phyloP scores from a whole-genome alignment of 2,888 invertebrate species.

The Heteromurus nitidus region DNA sequence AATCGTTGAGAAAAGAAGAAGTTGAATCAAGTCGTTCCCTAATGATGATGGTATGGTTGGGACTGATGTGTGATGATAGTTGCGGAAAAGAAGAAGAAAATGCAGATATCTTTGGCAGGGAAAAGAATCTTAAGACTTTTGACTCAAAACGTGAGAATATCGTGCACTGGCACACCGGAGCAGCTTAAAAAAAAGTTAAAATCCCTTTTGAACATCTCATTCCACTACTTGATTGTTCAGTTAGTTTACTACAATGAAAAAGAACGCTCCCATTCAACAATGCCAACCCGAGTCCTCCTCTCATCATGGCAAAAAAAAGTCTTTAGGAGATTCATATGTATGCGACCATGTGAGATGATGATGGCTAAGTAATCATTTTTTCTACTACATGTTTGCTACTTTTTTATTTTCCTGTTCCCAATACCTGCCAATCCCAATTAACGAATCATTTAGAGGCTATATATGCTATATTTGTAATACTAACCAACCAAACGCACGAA shows the following conservation, averaged over 20 bases:
- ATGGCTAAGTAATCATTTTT: not conserved
- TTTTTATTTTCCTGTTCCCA: slow-evolving; percentile 41
- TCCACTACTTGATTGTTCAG: slow-evolving; percentile 31
- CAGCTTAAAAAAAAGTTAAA: too few relatives aligned
- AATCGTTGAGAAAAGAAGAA: not conserved
- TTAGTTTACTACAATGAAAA: slow-evolving; percentile 16
- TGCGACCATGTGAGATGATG: slow-evolving; percentile 1
- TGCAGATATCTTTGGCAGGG: not conserved
- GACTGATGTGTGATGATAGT: not conserved
- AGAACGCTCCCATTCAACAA: too few relatives aligned
- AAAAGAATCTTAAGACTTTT: not conserved
- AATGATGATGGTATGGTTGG: slow-evolving; percentile 2
- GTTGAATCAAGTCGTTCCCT: slow-evolving; percentile 1
- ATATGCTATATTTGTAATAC: slow-evolving; percentile 23
- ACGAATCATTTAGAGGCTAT: slow-evolving; percentile 25
- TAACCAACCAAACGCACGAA: slow-evolving; percentile 12
- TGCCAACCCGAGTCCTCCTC: too few relatives aligned
- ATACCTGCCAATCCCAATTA: slow-evolving; percentile 49
- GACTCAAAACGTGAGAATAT: slow-evolving; percentile 42
- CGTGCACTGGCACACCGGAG: slow-evolving; percentile 10
- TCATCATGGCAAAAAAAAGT: too few relatives aligned
- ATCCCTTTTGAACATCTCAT: too few relatives aligned
- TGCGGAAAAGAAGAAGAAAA: not conserved
- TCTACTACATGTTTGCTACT: not conserved
- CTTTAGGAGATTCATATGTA: not conserved